These are phyloP conservation scores for Sylvilagus bachmani DNA, from an alignment of 2,113 vertebrate genomes.

Conservation along the genomic window DNA sequence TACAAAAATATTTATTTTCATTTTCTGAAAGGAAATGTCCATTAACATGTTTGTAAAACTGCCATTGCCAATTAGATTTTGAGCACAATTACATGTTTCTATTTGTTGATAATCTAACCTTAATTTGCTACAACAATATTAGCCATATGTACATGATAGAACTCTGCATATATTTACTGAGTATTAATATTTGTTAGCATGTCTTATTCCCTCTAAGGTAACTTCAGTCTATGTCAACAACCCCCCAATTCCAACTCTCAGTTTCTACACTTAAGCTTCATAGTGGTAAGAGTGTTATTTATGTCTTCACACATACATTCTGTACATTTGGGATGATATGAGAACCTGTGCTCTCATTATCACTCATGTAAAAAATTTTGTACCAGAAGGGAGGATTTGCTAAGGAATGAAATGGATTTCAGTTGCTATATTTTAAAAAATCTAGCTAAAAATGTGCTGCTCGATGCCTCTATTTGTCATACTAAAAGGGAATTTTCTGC, in stretches of 20 bases:
- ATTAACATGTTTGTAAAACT: background rate
- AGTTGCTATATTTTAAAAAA: background rate
- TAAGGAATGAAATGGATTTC: background rate
- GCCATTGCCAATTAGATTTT: background rate
- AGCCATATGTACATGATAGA: constrained; percentile 66
- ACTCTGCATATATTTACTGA: constrained; percentile 80
- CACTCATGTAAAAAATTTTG: background rate
- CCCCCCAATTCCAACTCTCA: constrained; percentile 44
- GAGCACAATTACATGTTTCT: constrained; percentile 54
- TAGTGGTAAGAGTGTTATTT: constrained; percentile 47
- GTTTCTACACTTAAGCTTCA: constrained; percentile 77
- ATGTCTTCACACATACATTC: constrained; percentile 7
- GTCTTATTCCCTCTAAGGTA: constrained; percentile 79
- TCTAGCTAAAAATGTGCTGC: background rate
- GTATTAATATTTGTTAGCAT: constrained; percentile 77
- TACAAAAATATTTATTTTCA: background rate
- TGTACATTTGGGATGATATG: constrained; percentile 43
- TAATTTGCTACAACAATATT: constrained; percentile 71
- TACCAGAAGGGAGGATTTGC: background rate
- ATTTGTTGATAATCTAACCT: constrained; percentile 49
- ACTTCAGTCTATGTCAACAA: constrained; percentile 21
- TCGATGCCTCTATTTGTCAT: background rate
- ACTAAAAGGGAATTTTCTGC: background rate
- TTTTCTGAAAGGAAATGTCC: constrained; percentile 1
- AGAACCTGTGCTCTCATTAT: constrained; percentile 12